phyloP scores from a whole-genome alignment of 2,113 vertebrate species.

The Rhinopomastus cyanomelas region DNA sequence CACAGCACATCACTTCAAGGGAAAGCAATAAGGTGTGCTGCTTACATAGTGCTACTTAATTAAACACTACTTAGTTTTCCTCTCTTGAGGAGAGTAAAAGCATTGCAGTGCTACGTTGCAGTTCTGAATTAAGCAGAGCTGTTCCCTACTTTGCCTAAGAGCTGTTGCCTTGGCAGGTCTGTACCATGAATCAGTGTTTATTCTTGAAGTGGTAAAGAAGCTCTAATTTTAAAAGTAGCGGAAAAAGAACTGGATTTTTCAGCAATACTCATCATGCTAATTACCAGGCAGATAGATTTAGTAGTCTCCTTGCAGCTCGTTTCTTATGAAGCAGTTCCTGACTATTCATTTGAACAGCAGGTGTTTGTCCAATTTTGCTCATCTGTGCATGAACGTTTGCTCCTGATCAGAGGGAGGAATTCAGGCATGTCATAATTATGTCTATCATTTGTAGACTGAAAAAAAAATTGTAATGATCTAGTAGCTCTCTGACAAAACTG shows the following conservation, averaged over 20 bases:
- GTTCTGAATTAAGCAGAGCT: background rate
- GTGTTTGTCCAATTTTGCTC: background rate
- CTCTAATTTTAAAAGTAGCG: background rate
- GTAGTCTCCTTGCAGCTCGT: background rate
- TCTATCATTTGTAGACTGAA: background rate
- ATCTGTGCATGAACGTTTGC: background rate
- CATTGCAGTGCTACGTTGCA: background rate
- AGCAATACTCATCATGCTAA: background rate
- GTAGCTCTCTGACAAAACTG: background rate
- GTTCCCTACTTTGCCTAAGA: background rate
- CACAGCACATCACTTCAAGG: background rate
- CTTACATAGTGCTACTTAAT: background rate
- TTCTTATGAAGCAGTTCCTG: background rate
- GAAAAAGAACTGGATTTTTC: background rate
- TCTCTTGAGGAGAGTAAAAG: background rate
- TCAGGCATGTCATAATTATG: background rate
- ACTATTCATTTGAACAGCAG: background rate
- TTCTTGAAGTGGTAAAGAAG: background rate
- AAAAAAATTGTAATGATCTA: background rate
- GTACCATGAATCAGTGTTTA: background rate
- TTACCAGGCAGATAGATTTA: background rate
- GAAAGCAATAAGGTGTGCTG: background rate
- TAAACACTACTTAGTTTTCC: background rate
- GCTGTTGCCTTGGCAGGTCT: background rate
- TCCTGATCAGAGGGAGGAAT: background rate